Evolutionary conservation across 2,888 invertebrate genomes (phyloP), one percentile per base, ranked within the genome.

Genomic region (Macaria liturata): DNA sequence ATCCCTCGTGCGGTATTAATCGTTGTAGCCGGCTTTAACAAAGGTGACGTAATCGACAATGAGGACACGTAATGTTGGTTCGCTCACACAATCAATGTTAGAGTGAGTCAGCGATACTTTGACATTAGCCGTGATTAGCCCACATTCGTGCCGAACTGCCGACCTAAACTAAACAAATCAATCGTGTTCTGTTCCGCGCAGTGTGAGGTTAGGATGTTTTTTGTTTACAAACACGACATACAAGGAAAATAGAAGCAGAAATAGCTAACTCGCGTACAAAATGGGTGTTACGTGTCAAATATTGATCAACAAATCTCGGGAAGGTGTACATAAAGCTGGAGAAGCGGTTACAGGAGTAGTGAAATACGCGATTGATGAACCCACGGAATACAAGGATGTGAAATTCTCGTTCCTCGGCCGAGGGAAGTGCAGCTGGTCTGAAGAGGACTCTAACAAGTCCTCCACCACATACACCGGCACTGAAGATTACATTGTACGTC

Each of bases 201-300:
- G 20, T 20, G 20, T 20, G 20, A 20, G 20, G 20, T 20, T 20
- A 20, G 20, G 20, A 20, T 2, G 20, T 20, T 20, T 20, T 20
- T 20, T 20, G 20, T 20, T 20, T 20, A 20, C 20, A 20, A 20
- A 20, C 20, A 20, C 20, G 20, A 20, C 20, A 20, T 20, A 20
- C 20, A 20, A 20, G 20, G 20, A 20, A 20, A 20, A 20, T 20
- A 20, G 20, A 20, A 20, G 20, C 20, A 20, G 20, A 20, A 20
- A 20, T 20, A 20, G 1, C 39, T 40, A 0, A 7, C 6, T 4
- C 1, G 32, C 32, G 3, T 42, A 9, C n/a, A 9, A 5, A 49
- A 49, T 49, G 49, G 49, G 49, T 5, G 42, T 49, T 4, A 49
- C 49, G 7, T 68, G 72, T 58, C 59, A 74, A 44, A 74, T 74